These are phyloP conservation scores for Pyxicephalus adspersus DNA, from an alignment of 2,113 vertebrate genomes.

Conservation along the genomic window DNA sequence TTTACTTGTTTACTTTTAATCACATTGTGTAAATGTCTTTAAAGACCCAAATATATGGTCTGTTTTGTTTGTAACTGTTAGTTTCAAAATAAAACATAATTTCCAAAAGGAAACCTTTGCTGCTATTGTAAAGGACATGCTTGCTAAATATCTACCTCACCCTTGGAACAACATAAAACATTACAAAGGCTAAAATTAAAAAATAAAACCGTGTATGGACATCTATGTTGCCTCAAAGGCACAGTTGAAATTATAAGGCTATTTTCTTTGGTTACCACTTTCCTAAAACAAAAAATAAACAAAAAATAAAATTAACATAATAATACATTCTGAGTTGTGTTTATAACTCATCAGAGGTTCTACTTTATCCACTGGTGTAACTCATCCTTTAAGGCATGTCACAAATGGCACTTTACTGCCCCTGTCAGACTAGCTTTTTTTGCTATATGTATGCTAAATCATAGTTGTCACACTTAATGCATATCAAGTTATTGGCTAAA, in stretches of 20 bases:
- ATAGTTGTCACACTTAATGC: too few relatives aligned
- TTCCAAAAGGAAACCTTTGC: not conserved
- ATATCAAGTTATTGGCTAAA: too few relatives aligned
- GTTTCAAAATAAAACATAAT: not conserved
- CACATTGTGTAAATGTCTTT: too few relatives aligned
- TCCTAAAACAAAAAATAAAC: not conserved
- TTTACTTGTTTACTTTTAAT: too few relatives aligned
- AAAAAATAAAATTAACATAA: not conserved
- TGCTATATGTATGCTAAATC: not conserved
- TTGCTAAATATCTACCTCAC: conserved; percentile 61
- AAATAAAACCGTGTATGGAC: not conserved
- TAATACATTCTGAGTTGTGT: conserved; percentile 9
- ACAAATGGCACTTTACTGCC: not conserved
- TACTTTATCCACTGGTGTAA: not conserved
- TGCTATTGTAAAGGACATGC: not conserved
- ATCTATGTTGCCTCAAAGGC: conserved; percentile 32
- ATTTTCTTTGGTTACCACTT: conserved; percentile 34
- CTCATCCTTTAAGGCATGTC: conserved; percentile 1
- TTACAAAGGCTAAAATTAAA: not conserved
- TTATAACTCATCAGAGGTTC: not conserved
- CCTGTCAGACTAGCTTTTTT: not conserved
- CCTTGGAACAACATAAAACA: not conserved
- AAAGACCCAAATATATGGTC: too few relatives aligned
- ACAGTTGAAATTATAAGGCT: conserved; percentile 26
- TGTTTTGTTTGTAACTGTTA: too few relatives aligned